Conservation (phyloP, 2,113 vertebrate species). For the Pristiophorus japonicus region DNA sequence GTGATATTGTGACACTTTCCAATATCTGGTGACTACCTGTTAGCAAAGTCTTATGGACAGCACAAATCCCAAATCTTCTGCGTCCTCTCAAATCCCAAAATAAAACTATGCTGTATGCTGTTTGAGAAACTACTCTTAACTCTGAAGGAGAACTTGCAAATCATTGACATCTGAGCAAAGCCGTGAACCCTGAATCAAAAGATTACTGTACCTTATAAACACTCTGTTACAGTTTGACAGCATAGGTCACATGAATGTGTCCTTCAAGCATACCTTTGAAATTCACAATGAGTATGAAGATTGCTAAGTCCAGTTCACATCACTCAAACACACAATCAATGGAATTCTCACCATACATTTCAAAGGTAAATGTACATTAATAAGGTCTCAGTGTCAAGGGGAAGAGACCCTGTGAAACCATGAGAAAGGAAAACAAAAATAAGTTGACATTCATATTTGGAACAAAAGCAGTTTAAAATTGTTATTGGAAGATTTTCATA, state of each 20-base stretch:
- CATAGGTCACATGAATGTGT: not conserved
- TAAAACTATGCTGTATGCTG: not conserved
- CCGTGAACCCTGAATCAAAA: not conserved
- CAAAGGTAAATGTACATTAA: not conserved
- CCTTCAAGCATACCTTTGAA: slow-evolving; percentile 3
- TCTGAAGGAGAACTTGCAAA: not conserved
- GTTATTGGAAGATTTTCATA: not conserved
- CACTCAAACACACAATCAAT: not conserved
- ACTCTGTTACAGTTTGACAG: slow-evolving; percentile 1
- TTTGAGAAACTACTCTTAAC: not conserved
- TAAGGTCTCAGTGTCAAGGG: too few species aligned
- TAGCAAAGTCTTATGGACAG: too few species aligned
- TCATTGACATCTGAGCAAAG: not conserved
- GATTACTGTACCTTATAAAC: not conserved
- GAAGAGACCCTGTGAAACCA: not conserved
- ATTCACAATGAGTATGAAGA: slow-evolving; percentile 4
- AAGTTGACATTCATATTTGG: not conserved
- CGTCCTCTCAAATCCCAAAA: slow-evolving; percentile 12
- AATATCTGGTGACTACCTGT: not conserved
- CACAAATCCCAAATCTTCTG: not conserved
- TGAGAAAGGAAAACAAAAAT: not conserved
- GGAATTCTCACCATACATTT: not conserved
- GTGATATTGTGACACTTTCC: not conserved
- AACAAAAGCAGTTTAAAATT: not conserved
- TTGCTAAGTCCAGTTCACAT: not conserved